Conservation (phyloP, 2,888 invertebrate species). For the Acronicta leporina region DNA sequence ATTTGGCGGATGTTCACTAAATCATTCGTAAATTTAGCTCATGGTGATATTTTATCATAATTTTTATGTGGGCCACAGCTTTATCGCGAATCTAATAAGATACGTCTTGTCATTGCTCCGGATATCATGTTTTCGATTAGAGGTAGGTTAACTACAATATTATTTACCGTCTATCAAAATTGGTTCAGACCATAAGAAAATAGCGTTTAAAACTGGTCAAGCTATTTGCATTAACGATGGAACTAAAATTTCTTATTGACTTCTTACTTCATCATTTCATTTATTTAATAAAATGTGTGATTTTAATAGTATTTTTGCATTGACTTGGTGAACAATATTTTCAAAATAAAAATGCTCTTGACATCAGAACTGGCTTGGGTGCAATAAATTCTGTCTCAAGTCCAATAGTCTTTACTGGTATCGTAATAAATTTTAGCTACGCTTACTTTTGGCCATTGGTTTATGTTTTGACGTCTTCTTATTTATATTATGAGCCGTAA, state of each 20-base stretch:
- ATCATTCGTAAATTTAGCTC: conserved; percentile 50
- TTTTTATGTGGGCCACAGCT: conserved; percentile 60
- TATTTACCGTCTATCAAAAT: background rate
- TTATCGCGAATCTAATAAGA: conserved; percentile 59
- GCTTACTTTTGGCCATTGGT: conserved; percentile 20
- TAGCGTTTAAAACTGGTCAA: no score
- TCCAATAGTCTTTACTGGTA: conserved; percentile 22
- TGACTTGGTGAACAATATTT: conserved; percentile 24
- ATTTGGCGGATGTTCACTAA: conserved; percentile 21
- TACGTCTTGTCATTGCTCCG: conserved; percentile 53
- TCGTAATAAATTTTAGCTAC: conserved; percentile 33
- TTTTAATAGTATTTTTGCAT: conserved; percentile 26
- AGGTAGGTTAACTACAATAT: background rate
- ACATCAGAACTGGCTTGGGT: conserved; percentile 17
- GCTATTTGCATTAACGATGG: no score
- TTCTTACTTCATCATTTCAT: no score
- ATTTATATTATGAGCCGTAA: conserved; percentile 29
- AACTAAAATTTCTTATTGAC: no score
- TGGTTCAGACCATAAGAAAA: background rate
- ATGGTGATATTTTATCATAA: conserved; percentile 49
- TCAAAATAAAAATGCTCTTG: conserved; percentile 29
- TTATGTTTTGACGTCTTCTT: conserved; percentile 31
- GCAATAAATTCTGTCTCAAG: conserved; percentile 32
- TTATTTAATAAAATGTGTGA: conserved; percentile 13
- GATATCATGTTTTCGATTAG: conserved; percentile 45